These are phyloP conservation scores for Acanthochromis polyacanthus DNA, from an alignment of 2,113 vertebrate species.

Conservation along the genomic window DNA sequence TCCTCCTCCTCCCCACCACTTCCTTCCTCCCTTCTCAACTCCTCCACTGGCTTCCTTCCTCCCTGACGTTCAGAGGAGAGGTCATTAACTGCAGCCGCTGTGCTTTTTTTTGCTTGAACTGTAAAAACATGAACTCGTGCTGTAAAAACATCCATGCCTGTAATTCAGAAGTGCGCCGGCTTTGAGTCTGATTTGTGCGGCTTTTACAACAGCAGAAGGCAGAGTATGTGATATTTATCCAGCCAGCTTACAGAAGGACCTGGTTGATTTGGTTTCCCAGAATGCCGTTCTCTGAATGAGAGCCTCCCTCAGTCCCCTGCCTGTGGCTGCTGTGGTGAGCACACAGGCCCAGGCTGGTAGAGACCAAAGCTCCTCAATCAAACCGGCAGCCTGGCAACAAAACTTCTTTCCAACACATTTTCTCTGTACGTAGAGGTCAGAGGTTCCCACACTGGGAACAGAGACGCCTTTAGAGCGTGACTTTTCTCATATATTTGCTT, in stretches of 20 bases:
- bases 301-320: conserved; percentile 53
- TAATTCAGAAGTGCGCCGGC: conserved; percentile 10
- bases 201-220: conserved; percentile 44
- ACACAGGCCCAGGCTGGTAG: conserved; percentile 56
- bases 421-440: not conserved
- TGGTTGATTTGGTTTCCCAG: conserved; percentile 58
- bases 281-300: conserved; percentile 65
- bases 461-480: not conserved
- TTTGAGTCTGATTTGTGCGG: conserved; percentile 35
- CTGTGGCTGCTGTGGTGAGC: conserved; percentile 63
- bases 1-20: conserved; percentile 23
- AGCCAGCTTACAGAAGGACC: conserved; percentile 41
- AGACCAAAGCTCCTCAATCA: conserved; percentile 34
- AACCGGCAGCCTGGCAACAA: not conserved
- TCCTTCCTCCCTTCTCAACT: conserved; percentile 48
- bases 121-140: conserved; percentile 32
- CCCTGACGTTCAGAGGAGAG: conserved; percentile 25
- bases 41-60: conserved; percentile 53
- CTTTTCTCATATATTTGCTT: too few relatives aligned
- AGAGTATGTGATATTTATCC: conserved; percentile 52
- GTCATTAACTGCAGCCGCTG: conserved; percentile 3
- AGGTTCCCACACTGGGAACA: not conserved
- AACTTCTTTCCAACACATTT: conserved; percentile 16
- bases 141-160: conserved; percentile 34
- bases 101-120: conserved; percentile 45